Conservation (phyloP, 1,140 invertebrate species). For the Onthophagus taurus region DNA sequence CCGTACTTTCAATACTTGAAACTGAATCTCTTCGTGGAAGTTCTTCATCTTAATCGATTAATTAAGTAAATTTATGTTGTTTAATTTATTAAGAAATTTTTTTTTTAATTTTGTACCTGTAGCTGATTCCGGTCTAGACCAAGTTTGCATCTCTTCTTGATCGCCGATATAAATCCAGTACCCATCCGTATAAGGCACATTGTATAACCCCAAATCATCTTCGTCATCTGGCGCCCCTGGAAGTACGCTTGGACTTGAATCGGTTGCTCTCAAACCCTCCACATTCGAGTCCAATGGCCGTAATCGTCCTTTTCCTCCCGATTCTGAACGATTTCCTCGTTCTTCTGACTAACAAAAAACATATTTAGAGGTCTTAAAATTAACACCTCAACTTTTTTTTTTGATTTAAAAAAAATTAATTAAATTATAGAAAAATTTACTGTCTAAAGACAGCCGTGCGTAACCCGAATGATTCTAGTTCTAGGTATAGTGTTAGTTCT, state of each 20-base stretch:
- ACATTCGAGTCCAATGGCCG: constrained; percentile 57
- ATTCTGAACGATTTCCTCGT: constrained; percentile 54
- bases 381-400: neutral
- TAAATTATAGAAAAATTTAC: too few relatives aligned
- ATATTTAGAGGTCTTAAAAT: too few relatives aligned
- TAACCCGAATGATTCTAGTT: too few relatives aligned
- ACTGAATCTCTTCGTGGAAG: constrained; percentile 49
- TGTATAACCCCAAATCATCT: constrained; percentile 55
- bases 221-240: constrained; percentile 55
- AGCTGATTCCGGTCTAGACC: constrained; percentile 44
- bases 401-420: neutral
- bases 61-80: neutral
- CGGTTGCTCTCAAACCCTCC: constrained; percentile 58
- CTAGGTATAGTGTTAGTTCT: too few relatives aligned
- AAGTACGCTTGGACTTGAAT: constrained; percentile 54
- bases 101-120: constrained; percentile 15
- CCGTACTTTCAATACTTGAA: constrained; percentile 45
- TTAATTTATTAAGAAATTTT: constrained; percentile 9
- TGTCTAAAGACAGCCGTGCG: too few relatives aligned
- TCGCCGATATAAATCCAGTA: constrained; percentile 71
- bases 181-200: constrained; percentile 57
- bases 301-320: constrained; percentile 48
- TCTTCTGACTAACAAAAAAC: constrained; percentile 56
- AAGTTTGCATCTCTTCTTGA: constrained; percentile 58
- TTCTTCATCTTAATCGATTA: constrained; percentile 23